A percentile compares a stretch with the other conserved stretches of the same genome.
These are phyloP conservation scores for Lamellibrachia columna DNA, from an alignment of 2,888 invertebrate species.

Conservation along the genomic window DNA sequence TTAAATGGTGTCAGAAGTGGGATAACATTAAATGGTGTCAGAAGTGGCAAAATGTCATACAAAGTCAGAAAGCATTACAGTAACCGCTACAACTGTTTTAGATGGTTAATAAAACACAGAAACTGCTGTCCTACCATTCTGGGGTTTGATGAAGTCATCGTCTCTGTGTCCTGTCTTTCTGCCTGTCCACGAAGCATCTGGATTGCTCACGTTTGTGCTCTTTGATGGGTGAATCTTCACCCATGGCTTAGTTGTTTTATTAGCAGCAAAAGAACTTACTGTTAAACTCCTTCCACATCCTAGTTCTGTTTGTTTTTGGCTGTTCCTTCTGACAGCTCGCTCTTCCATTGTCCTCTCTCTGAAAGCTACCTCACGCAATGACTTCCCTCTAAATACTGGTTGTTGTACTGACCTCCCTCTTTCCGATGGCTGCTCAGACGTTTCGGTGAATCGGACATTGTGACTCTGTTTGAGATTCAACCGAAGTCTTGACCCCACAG, in stretches of 20 bases:
- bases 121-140: not conserved
- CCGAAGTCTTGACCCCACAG: not conserved
- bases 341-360: not conserved
- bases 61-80: no score
- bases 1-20: no score
- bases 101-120: not conserved
- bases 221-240: not conserved
- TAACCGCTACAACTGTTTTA: not conserved
- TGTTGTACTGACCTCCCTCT: not conserved
- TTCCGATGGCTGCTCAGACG: not conserved
- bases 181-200: not conserved
- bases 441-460: not conserved
- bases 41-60: no score
- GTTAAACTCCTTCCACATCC: not conserved
- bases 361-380: not conserved
- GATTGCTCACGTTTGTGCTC: not conserved
- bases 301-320: not conserved
- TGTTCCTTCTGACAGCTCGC: not conserved
- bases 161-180: not conserved
- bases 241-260: not conserved
- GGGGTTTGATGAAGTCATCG: not conserved
- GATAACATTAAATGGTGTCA: no score
- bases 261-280: not conserved
- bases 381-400: not conserved
- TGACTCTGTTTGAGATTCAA: conserved; percentile 16